These are phyloP conservation scores for Pachypanchax playfairii DNA, from an alignment of 2,113 vertebrate genomes.

Conservation along the genomic window DNA sequence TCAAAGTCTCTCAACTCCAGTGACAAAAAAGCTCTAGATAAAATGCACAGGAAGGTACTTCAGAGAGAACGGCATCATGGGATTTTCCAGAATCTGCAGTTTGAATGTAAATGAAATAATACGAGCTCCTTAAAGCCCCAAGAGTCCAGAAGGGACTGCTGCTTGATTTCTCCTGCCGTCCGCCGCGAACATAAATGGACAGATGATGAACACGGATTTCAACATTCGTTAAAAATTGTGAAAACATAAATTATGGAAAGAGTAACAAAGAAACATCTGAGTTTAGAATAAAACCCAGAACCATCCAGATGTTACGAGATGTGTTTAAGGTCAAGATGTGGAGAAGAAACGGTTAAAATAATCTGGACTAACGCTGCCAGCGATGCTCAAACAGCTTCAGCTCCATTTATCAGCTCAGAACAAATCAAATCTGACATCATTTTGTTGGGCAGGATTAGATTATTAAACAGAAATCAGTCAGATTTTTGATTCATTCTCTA, in stretches of 20 bases:
- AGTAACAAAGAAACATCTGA: neutral
- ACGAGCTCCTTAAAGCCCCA: constrained; percentile 1
- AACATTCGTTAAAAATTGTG: neutral
- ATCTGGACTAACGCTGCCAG: neutral
- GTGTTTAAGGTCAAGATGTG: too few species aligned
- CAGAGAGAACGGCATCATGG: neutral
- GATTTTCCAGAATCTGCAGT: constrained; percentile 2
- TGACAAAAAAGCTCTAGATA: constrained; percentile 69
- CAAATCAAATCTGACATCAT: neutral
- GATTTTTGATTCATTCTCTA: too few species aligned
- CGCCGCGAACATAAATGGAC: neutral
- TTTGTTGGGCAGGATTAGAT: too few species aligned
- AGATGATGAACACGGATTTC: neutral
- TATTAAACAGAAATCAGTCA: too few species aligned
- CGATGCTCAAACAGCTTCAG: too few species aligned
- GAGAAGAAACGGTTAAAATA: neutral
- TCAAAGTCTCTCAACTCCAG: constrained; percentile 92
- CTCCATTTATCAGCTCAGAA: neutral
- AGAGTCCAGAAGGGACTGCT: constrained; percentile 11
- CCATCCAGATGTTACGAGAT: neutral
- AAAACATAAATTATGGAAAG: neutral
- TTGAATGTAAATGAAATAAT: constrained; percentile 1
- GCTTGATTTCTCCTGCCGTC: neutral
- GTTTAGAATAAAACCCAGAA: neutral
- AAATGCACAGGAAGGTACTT: constrained; percentile 10